Conservation (phyloP, 2,888 invertebrate genomes). For the Orthonevra nobilis region DNA sequence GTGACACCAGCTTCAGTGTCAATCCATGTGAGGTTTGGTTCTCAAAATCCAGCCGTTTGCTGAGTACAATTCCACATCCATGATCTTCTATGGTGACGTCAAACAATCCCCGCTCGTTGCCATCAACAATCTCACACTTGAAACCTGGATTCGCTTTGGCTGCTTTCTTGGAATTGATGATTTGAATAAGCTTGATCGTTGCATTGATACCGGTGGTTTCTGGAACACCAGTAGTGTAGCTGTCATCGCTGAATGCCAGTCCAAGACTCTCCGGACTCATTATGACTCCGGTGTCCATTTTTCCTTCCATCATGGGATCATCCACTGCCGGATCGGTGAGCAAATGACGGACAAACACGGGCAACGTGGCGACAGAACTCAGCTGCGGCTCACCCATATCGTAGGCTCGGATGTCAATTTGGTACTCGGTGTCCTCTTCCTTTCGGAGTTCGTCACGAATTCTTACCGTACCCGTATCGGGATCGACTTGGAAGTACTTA, state of each 20-base stretch:
- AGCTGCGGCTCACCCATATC: slow-evolving; percentile 93
- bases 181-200: slow-evolving; percentile 79
- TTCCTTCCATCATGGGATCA: slow-evolving; percentile 76
- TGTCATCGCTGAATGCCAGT: slow-evolving; percentile 92
- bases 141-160: slow-evolving; percentile 81
- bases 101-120: slow-evolving; percentile 86
- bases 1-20: slow-evolving; percentile 88
- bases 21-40: slow-evolving; percentile 86
- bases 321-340: slow-evolving; percentile 85
- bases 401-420: slow-evolving; percentile 92
- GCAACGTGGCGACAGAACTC: slow-evolving; percentile 90
- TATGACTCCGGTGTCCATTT: slow-evolving; percentile 75
- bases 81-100: slow-evolving; percentile 87
- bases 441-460: slow-evolving; percentile 92
- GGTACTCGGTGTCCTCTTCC: slow-evolving; percentile 92
- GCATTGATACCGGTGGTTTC: slow-evolving; percentile 82
- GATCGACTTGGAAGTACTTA: slow-evolving; percentile 93
- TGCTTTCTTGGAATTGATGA: slow-evolving; percentile 79
- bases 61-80: slow-evolving; percentile 90
- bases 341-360: slow-evolving; percentile 90
- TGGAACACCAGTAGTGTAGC: slow-evolving; percentile 90
- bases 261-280: slow-evolving; percentile 81
- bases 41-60: slow-evolving; percentile 89
- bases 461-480: slow-evolving; percentile 89
- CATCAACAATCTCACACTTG: slow-evolving; percentile 88